Base-by-base conservation (phyloP, 2,113 vertebrate species). In the Mellivora capensis region DNA sequence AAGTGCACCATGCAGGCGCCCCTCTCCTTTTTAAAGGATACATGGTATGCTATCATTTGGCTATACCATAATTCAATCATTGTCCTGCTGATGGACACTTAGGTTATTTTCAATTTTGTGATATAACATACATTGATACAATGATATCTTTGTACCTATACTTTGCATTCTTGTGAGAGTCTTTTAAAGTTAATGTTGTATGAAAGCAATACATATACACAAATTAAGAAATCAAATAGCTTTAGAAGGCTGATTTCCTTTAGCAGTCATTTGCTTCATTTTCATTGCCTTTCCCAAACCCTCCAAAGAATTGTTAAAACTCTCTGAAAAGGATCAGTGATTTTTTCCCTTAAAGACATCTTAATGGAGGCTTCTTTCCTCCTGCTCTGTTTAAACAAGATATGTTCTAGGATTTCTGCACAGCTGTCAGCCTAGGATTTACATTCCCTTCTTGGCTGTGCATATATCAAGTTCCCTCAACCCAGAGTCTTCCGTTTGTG, bases 261-360 rank as follows among this genome's bases (percentile, higher is more conserved):
- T 89, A 94, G 31, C 54, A 91, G 54, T 79, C 21, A 74, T 82
- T 83, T 95, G 79, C 64, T 96, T 91, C n/a, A 7, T 81, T 97
- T 91, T 81, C 52, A 59, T 82, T 61, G 64, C 39, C 59, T 8
- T 87, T 94, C 76, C 10, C 69, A 94, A 97, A 18, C 67, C 27
- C 64, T 91, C 59, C 69, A 84, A 93, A 93, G 44, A 89, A 94
- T 89, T 85, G 64, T 85, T 91, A 94, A 87, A 61, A 21, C 37
- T 96, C 27, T 93, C 94, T 89, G 79, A 95, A 93, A 96, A 88
- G 93, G 79, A 94, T 79, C 49, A 86, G 18, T 93, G 52, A 39
- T 62, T 96, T 96, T 94, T 87, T 61, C 84, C 77, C 77, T 95
- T 62, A 80, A 88, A 76, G 59, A 9, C 39, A 23, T 64, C 27